Evolutionary conservation across 2,113 vertebrate genomes (phyloP).

Genomic region (Craseonycteris thonglongyai): DNA sequence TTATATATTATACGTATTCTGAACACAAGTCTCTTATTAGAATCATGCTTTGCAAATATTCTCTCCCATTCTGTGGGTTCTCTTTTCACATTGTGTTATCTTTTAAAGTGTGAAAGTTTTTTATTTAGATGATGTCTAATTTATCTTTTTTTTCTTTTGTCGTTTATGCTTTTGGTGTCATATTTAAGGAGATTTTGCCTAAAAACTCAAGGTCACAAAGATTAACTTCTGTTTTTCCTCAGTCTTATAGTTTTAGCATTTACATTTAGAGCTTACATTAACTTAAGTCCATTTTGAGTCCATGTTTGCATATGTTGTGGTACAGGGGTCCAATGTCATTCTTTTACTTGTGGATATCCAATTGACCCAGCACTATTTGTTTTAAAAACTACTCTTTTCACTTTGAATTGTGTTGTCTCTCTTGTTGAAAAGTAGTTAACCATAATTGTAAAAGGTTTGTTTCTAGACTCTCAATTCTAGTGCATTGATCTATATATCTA

Average conservation of each 20-base stretch:
- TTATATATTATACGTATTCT: slow-evolving; percentile 5
- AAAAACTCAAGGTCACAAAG: not conserved
- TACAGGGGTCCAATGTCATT: rapidly evolving
- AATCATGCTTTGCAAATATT: not conserved
- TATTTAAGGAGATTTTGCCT: not conserved
- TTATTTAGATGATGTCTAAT: not conserved
- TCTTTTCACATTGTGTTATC: not conserved
- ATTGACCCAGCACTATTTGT: not conserved
- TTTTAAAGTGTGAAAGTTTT: not conserved
- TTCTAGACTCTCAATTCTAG: not conserved
- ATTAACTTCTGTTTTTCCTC: not conserved
- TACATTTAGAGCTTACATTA: not conserved
- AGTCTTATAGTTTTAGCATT: not conserved
- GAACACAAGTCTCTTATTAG: not conserved
- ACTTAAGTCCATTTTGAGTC: not conserved
- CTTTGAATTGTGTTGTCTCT: not conserved
- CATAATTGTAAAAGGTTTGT: not conserved
- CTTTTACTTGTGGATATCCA: not conserved
- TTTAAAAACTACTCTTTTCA: not conserved
- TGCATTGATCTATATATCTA: not conserved
- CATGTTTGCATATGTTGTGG: not conserved
- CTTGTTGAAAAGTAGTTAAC: not conserved
- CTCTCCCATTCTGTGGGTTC: not conserved
- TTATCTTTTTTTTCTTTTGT: not conserved
- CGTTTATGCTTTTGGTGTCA: not conserved